Base-by-base conservation (phyloP, 2,888 invertebrate genomes). In the Diogma glabrata region DNA sequence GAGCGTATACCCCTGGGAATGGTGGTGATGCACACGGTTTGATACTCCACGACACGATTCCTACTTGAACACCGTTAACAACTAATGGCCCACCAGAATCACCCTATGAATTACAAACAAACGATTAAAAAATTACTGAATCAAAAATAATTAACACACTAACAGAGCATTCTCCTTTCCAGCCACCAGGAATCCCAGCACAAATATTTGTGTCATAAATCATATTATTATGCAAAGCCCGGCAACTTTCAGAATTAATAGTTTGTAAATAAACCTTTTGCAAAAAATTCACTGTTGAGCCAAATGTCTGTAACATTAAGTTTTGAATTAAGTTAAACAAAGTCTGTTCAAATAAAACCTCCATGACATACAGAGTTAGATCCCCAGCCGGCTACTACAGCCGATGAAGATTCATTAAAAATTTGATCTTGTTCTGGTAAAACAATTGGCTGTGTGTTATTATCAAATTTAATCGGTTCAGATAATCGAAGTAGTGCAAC, bases 151-250 rank as follows among this genome's bases (percentile, higher is more conserved):
- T n/a, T n/a, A n/a, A n/a, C n/a, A n/a, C n/a, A n/a, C n/a, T n/a
- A n/a, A n/a, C n/a, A 36, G 52, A 60, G 54, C 65, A 64, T 53
- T 63, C 62, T 22, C 64, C 64, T 54, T 59, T 61, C 9, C 62
- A 63, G 12, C 63, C 64, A 36, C 56, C 58, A 3, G 55, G 54
- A 16, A 59, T 51, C 4, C 63, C 63, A 20, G 61, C 63, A 52
- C 65, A 65, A 36, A 64, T 52, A 51, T 64, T 60, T 24, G 55
- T 56, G 1, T 36, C 22, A 26, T 57, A 53, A 33, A 58, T 54
- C 17, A 50, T 52, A 4, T 46, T 40, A 40, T 56, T 52, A 24
- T 58, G 57, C 7, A 51, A 50, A 5, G 38, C 19, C 51, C 63
- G 63, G 40, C 57, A 57, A 8, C 51, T 54, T 26, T 60, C 57